Conservation (phyloP, 2,797 vertebrate species). For the Hypotaenidia philippensis region DNA sequence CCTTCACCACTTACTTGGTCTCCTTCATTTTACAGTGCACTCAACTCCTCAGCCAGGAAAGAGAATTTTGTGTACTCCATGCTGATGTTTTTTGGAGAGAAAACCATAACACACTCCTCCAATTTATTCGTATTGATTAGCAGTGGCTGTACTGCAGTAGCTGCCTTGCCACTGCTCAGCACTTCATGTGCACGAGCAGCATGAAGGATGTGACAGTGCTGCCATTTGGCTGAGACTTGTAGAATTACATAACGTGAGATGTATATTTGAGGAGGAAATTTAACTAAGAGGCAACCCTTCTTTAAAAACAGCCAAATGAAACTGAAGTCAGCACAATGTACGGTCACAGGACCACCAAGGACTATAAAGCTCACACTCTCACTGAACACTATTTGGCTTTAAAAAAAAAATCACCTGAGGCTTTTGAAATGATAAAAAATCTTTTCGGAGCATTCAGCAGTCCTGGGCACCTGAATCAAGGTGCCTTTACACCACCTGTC, state of each 20-base stretch:
- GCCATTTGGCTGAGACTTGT: background rate
- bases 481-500: background rate
- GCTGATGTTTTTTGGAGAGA: background rate
- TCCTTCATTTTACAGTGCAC: background rate
- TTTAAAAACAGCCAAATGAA: background rate
- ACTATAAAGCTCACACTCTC: background rate
- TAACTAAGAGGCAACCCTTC: background rate
- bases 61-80: background rate
- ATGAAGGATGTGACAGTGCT: background rate
- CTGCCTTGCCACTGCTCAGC: constrained; percentile 5
- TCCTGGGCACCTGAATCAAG: background rate
- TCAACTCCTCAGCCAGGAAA: background rate
- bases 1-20: background rate
- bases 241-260: background rate
- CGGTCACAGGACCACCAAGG: background rate
- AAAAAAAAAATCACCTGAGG: background rate
- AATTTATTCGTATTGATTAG: background rate
- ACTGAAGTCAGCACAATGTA: background rate
- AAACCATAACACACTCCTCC: background rate
- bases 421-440: background rate
- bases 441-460: background rate
- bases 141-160: background rate
- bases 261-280: background rate
- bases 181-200: background rate
- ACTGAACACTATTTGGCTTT: background rate